Conservation (phyloP, 2,113 vertebrate species). For the Rhodinocichla rosea region DNA sequence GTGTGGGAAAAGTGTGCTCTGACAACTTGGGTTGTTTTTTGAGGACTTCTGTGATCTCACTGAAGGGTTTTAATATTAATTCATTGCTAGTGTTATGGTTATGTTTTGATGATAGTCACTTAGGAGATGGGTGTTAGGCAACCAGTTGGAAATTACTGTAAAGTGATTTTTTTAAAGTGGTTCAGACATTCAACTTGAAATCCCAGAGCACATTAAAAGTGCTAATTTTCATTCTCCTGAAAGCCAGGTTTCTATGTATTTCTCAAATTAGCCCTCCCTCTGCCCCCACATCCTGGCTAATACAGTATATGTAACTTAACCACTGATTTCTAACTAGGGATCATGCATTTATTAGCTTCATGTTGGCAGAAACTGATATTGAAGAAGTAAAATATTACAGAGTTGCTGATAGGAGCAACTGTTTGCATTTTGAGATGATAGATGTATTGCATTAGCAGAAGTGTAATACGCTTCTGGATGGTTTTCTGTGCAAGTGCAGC, state of each 20-base stretch:
- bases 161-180: constrained; percentile 43
- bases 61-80: constrained; percentile 59
- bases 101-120: constrained; percentile 66
- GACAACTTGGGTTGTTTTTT: constrained; percentile 44
- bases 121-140: constrained; percentile 64
- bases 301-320: not conserved
- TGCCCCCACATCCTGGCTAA: not conserved
- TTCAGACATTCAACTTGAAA: constrained; percentile 47
- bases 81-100: constrained; percentile 43
- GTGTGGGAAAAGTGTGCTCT: constrained; percentile 24
- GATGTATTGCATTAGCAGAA: not conserved
- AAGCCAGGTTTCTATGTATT: not conserved
- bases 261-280: not conserved
- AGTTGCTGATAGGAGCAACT: not conserved
- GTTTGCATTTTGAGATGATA: constrained; percentile 11
- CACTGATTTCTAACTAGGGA: not conserved
- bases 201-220: constrained; percentile 45
- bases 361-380: not conserved
- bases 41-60: constrained; percentile 52
- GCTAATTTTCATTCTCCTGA: constrained; percentile 15
- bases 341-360: not conserved
- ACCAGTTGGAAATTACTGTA: constrained; percentile 55
- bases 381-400: not conserved
- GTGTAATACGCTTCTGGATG: not conserved
- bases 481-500: not conserved